Evolutionary conservation across 2,888 invertebrate genomes (phyloP), one percentile per base, ranked within the genome.

Genomic region (Brachylomia viminalis): DNA sequence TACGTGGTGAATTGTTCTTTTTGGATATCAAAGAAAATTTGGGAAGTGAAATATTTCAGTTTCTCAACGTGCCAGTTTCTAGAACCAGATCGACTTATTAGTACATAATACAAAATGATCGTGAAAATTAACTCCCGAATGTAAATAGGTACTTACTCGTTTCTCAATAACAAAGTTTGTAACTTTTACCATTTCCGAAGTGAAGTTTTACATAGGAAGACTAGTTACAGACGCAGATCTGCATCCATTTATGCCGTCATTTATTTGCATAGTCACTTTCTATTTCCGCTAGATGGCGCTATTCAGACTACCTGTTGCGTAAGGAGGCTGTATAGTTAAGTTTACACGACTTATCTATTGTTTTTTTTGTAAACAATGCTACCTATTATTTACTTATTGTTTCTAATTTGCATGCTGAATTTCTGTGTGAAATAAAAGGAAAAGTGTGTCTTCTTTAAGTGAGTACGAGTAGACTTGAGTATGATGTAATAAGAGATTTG

Each of bases 251-350:
- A 91, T 90, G 86, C 90, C 83, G 90, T 92, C 90, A 90, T 87
- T 87, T 91, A 93, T 94, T 94, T 93, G 91, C 94, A 94, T 93
- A 92, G 86, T 75, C 91, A 94, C 95, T 95, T 95, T 95, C 95
- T 93, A 95, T 92, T 94, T 93, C 93, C 93, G 90, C 92, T 93
- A 94, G 95, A 91, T 94, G 94, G 94, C 92, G 92, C 84, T 92
- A 80, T 85, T 75, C 67, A 77, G 71, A 77, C 66, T 77, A 73
- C 87, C 84, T 86, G 85, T 88, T 88, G 72, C 82, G 78, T 73
- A 89, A 88, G 72, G 64, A 66, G 49, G 58, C 73, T 79, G 75
- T 72, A 65, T 76, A 58, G 69, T 77, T 56, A 64, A 73, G 77
- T 75, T 88, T 82, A 85, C 84, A 81, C 72, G 83, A 68, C 54